phyloP scores from a whole-genome alignment of 2,113 vertebrate species.

The Hyaena hyaena region DNA sequence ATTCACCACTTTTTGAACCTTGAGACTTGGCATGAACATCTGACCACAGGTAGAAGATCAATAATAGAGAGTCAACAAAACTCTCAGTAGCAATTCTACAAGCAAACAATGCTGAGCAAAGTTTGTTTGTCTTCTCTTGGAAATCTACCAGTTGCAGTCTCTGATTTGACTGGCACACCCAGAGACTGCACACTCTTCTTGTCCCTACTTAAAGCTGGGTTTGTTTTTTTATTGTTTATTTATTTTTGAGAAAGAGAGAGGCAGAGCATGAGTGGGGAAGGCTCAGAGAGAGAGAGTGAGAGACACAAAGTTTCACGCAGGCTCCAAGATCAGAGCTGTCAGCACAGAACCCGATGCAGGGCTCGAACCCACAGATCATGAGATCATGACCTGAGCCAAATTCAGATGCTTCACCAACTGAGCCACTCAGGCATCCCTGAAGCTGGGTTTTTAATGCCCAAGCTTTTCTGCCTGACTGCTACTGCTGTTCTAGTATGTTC shows the following conservation, averaged over 20 bases:
- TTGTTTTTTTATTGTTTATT: background rate
- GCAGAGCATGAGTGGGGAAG: no score
- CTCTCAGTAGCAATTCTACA: background rate
- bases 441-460: background rate
- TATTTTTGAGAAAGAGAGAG: no score
- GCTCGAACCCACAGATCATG: no score
- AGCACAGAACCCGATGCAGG: no score
- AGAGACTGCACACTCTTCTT: background rate
- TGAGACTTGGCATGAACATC: background rate
- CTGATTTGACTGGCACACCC: background rate
- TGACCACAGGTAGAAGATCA: background rate
- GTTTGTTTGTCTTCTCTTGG: background rate
- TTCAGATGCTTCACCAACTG: no score
- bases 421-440: background rate
- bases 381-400: no score
- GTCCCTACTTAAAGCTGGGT: background rate
- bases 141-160: background rate
- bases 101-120: no score
- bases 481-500: background rate
- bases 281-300: no score
- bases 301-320: no score
- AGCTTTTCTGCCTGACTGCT: background rate
- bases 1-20: background rate
- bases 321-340: no score
- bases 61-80: background rate